A percentile compares a stretch with the other conserved stretches of the same genome.
phyloP scores from a whole-genome alignment of 2,888 invertebrate genomes.

The Ryuthela nishihirai region DNA sequence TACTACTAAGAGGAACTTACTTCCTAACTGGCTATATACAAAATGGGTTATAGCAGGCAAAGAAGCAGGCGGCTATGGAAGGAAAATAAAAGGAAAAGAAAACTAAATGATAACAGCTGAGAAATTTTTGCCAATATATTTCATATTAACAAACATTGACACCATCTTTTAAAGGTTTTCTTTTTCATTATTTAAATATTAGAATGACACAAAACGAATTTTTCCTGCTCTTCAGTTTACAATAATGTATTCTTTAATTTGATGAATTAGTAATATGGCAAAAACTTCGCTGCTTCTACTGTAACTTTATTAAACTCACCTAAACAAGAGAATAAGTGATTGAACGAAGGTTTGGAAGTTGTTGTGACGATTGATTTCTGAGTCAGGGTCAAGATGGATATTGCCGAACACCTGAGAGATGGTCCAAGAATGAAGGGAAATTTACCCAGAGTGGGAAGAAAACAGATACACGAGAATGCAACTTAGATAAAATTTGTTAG shows the following conservation, averaged over 20 bases:
- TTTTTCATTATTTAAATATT: no score
- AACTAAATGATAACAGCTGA: no score
- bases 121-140: no score
- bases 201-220: no score
- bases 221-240: no score
- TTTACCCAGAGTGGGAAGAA: no score
- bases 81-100: slow-evolving; percentile 17
- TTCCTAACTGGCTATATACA: slow-evolving; percentile 24
- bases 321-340: slow-evolving; percentile 58
- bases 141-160: no score
- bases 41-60: slow-evolving; percentile 33
- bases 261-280: no score
- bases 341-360: slow-evolving; percentile 60
- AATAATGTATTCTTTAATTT: no score
- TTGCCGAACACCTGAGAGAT: slow-evolving; percentile 58
- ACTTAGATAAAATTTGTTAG: no score
- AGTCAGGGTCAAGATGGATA: slow-evolving; percentile 55
- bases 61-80: slow-evolving; percentile 29
- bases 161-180: no score
- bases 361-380: slow-evolving; percentile 59
- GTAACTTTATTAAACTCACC: slow-evolving; percentile 50
- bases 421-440: slow-evolving; percentile 33
- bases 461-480: no score
- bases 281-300: slow-evolving; percentile 10
- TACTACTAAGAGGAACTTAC: slow-evolving; percentile 10